Base-by-base conservation (phyloP, 1,140 invertebrate genomes). In the Diplogasteroides magnus region DNA sequence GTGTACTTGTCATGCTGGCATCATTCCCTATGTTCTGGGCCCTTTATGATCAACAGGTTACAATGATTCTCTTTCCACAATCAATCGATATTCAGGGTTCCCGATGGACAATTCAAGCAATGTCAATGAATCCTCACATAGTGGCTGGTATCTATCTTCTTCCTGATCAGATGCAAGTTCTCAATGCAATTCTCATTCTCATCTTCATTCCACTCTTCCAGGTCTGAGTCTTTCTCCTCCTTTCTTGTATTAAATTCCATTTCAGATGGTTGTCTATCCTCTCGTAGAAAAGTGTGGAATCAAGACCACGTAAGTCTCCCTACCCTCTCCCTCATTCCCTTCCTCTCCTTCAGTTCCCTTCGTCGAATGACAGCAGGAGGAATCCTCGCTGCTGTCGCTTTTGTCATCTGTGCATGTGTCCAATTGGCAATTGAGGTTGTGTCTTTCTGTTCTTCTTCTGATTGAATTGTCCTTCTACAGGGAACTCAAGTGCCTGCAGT, bases 81-180 rank as follows among this genome's bases (percentile, higher is more conserved):
- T 64, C 28, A 64, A 6, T n/a, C 62, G 14, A 28, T 11, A 26
- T 66, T 66, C 62, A 66, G 78, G 84, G 84, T 29, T 85, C 84
- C 19, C 71, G 82, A 61, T 86, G 85, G 85, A 84, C 82, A 15
- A 67, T 85, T 28, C 84, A 85, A 74, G 83, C 84, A 63, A 77
- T 77, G 31, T 68, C 82, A 67, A 78, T 86, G 78, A 78, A 84
- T 77, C 80, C 83, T 19, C 61, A 76, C 31, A 19, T 68, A 2
- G 61, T 85, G 14, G 67, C 2, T 2, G 27, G 27, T 28, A 37
- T 71, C 27, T 13, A n/a, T 15, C 15, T 94, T 11, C 88, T 91
- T 73, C 90, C 92, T 0, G 92, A 94, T 83, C 92, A 94, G 82
- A 89, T 94, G 87, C 90, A 91, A 85, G 89, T 83, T 0, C 77